These are phyloP conservation scores for Hyles lineata DNA, from an alignment of 2,888 invertebrate species.

Conservation along the genomic window DNA sequence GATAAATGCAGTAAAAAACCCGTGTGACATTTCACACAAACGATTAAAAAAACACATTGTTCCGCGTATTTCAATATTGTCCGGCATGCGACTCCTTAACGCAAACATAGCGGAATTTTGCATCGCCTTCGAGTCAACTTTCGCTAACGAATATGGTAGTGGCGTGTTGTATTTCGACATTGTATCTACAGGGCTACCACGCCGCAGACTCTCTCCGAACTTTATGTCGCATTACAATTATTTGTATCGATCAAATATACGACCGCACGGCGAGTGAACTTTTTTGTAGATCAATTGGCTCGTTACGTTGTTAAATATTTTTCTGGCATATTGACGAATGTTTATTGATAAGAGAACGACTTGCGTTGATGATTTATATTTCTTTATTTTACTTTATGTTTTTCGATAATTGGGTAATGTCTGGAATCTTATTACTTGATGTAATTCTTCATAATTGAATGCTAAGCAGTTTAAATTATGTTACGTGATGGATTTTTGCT, in stretches of 20 bases:
- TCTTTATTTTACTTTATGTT: no score
- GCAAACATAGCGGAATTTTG: conserved; percentile 69
- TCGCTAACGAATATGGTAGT: conserved; percentile 72
- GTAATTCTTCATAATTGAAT: no score
- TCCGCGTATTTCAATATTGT: background rate
- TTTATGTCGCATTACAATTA: conserved; percentile 19
- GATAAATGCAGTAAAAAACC: no score
- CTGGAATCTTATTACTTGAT: no score
- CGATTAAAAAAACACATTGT: background rate
- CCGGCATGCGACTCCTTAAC: conserved; percentile 44
- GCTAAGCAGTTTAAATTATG: no score
- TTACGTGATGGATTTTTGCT: no score
- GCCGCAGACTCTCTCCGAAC: conserved; percentile 34
- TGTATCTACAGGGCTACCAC: conserved; percentile 37
- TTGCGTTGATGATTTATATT: no score
- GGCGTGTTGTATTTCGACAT: conserved; percentile 64
- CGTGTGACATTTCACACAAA: no score
- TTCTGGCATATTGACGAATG: conserved; percentile 7
- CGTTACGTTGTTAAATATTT: background rate
- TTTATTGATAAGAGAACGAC: background rate
- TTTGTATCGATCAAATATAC: background rate
- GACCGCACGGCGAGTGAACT: conserved; percentile 5
- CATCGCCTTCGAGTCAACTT: conserved; percentile 64
- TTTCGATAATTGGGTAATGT: no score
- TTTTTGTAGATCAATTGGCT: conserved; percentile 19